Conservation (phyloP, 64 coral and sea anemone species). For the Orbicella faveolata region DNA sequence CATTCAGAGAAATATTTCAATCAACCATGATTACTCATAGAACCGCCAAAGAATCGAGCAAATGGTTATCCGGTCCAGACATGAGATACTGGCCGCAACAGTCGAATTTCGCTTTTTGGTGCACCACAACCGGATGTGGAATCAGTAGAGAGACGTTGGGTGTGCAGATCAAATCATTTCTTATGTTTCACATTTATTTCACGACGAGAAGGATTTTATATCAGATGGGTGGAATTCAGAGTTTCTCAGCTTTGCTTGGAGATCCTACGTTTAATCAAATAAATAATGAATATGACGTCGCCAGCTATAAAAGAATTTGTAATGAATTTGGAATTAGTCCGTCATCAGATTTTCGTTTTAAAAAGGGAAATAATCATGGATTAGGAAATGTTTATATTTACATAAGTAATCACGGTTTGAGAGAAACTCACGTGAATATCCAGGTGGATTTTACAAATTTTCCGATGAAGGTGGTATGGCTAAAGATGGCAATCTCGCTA, state of each 20-base stretch:
- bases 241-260: not conserved
- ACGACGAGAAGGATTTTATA: not conserved
- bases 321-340: constrained; percentile 11
- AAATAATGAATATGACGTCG: constrained; percentile 18
- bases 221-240: constrained; percentile 17
- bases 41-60: not conserved
- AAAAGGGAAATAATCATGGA: not conserved
- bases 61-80: not conserved
- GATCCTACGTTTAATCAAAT: constrained; percentile 22
- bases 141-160: not conserved
- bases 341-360: not conserved
- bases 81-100: constrained; percentile 38
- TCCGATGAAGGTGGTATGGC: constrained; percentile 12
- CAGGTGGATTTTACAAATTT: not conserved
- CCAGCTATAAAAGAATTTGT: constrained; percentile 14
- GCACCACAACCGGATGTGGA: constrained; percentile 11
- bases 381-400: not conserved
- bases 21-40: not conserved
- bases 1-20: not conserved
- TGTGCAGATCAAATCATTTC: not conserved
- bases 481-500: not conserved
- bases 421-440: not conserved
- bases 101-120: constrained; percentile 21
- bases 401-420: too few relatives aligned
- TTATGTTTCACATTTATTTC: constrained; percentile 28